Evolutionary conservation across 2,888 invertebrate species (phyloP).

Genomic region (Nemotelus nigrinus): DNA sequence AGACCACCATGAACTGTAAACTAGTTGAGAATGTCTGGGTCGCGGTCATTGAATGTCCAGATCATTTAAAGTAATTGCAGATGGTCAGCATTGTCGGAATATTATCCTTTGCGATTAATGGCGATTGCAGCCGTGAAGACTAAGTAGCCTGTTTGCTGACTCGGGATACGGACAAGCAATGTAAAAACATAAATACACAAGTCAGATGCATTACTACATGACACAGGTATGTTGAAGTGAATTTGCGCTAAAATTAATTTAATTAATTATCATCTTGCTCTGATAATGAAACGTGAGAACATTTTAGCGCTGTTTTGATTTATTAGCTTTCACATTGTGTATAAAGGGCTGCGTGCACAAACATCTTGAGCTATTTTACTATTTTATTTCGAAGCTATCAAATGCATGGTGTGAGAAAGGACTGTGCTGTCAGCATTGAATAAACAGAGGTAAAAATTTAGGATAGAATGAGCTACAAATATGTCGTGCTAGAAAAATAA

Average conservation of each 20-base stretch:
- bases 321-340: constrained; percentile 24
- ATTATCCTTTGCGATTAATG: constrained; percentile 35
- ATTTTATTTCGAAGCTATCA: too few species aligned
- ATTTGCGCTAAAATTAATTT: constrained; percentile 29
- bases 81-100: constrained; percentile 36
- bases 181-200: too few species aligned
- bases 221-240: constrained; percentile 32
- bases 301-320: constrained; percentile 17
- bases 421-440: too few species aligned
- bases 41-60: constrained; percentile 38
- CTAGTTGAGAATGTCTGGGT: constrained; percentile 43
- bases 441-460: too few species aligned
- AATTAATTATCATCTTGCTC: constrained; percentile 29
- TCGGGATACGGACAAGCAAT: too few species aligned
- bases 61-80: constrained; percentile 31
- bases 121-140: neutral
- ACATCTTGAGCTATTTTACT: too few species aligned
- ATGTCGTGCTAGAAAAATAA: too few species aligned
- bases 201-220: constrained; percentile 28
- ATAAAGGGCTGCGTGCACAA: neutral
- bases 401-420: too few species aligned
- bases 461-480: too few species aligned
- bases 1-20: constrained; percentile 44
- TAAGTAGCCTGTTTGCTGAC: too few species aligned
- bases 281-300: constrained; percentile 39